Conservation (phyloP, 1,140 invertebrate genomes). For the Bombus affinis region DNA sequence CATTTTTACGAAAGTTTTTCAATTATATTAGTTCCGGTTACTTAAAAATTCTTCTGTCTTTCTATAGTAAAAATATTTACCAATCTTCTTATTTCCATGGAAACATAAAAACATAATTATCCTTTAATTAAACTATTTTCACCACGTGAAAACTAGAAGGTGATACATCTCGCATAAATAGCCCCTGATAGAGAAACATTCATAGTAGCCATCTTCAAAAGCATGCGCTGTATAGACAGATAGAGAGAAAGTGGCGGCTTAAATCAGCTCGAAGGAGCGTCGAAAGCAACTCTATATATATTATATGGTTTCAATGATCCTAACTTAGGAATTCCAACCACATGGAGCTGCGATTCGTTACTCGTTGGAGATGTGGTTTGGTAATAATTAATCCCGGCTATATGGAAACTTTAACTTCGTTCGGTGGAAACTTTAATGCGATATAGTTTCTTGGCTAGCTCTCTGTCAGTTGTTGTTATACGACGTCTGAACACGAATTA, state of each 20-base stretch:
- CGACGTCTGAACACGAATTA: not conserved
- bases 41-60: no score
- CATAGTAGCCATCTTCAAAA: not conserved
- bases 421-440: not conserved
- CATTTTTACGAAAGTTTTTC: no score
- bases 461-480: not conserved
- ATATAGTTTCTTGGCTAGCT: not conserved
- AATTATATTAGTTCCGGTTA: no score
- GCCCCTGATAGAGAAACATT: not conserved
- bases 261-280: slow-evolving; percentile 11
- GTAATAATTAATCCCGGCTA: slow-evolving; percentile 28
- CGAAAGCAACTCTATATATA: not conserved
- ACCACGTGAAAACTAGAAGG: no score
- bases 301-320: not conserved
- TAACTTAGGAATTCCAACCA: not conserved
- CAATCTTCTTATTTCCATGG: not conserved
- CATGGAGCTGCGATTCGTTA: slow-evolving; percentile 19
- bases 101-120: not conserved
- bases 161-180: not conserved
- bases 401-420: not conserved
- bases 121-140: not conserved
- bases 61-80: not conserved
- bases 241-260: slow-evolving; percentile 1
- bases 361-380: not conserved
- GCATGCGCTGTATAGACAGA: not conserved